Evolutionary conservation across 1,140 invertebrate species (phyloP), one percentile per base, ranked within the genome.

Genomic region (Drosophila rufa): DNA sequence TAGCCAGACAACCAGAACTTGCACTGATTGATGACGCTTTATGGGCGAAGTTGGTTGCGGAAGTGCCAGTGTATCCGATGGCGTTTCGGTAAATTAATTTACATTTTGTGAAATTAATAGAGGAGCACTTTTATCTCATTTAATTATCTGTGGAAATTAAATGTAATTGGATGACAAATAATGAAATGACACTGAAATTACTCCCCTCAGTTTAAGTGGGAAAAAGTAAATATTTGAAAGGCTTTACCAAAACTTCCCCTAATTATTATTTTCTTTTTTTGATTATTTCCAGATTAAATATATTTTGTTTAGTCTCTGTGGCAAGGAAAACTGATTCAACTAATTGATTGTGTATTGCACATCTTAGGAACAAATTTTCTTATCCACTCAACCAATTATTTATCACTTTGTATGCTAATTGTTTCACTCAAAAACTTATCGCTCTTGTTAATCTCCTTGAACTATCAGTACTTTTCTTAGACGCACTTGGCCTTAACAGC

Each of bases 1-100:
- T 69, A 46, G 64, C 38, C 4, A 53, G 30, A 47, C 40, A 55
- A 11, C 48, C 9, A 30, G 15, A 70, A 70, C 48, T 70, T 68
- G 40, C 6, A 17, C 12, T 68, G 67, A 70, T 70, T 70, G 64
- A 70, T 70, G 67, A 47, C 53, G 64, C 17, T 40, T 40, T 30
- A 68, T 56, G 48, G 7, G 30, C 38, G 9, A 70, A 70, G 48
- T 70, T 70, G 5, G 11, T 11, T 15, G 33, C 12, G 15, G n/a
- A 38, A 68, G 45, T 17, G 62, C 5, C 12, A 46, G 62, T 25
- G 47, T 45, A 68, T 50, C 14, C 33, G 9, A 38, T 53, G 36
- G 47, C 33, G 61, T 46, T 55, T 33, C 47, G 38, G 33, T 38
- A 36, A 70, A 59, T 73, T 36, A 70, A 70, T 70, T 73, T 50